Percentiles rank a stretch among this genome's conserved stretches.
phyloP scores from a whole-genome alignment of 2,797 vertebrate species.

The Mycteria americana region DNA sequence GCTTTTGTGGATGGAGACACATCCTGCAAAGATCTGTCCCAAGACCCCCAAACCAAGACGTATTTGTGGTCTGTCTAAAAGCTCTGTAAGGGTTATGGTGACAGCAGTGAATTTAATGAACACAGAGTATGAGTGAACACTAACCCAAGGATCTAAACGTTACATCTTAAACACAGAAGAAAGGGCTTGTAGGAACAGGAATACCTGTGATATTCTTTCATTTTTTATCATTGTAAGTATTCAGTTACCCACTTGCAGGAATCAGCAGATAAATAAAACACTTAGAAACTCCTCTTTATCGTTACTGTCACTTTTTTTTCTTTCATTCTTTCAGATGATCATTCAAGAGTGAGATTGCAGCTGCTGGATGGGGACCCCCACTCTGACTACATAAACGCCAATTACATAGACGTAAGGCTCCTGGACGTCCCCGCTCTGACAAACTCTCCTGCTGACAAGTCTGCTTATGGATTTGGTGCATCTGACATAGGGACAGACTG shows the following conservation, averaged over 20 bases:
- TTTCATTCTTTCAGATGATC: conserved; percentile 86
- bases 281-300: conserved; percentile 15
- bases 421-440: background rate
- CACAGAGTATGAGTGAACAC: background rate
- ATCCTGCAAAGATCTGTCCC: background rate
- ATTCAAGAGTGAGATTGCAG: conserved; percentile 93
- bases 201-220: background rate
- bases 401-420: conserved; percentile 92
- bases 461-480: background rate
- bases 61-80: background rate
- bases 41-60: background rate
- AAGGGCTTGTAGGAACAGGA: background rate
- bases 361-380: conserved; percentile 93
- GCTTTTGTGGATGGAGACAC: background rate
- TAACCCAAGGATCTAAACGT: background rate
- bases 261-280: background rate
- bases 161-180: background rate
- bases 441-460: background rate
- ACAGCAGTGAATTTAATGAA: background rate
- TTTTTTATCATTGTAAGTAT: background rate
- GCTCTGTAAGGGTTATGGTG: background rate
- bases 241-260: background rate
- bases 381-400: conserved; percentile 98
- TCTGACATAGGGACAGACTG: background rate
- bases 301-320: conserved; percentile 48